Evolutionary conservation across 1,140 invertebrate genomes (phyloP).

Genomic region (Aleiodes sp.): DNA sequence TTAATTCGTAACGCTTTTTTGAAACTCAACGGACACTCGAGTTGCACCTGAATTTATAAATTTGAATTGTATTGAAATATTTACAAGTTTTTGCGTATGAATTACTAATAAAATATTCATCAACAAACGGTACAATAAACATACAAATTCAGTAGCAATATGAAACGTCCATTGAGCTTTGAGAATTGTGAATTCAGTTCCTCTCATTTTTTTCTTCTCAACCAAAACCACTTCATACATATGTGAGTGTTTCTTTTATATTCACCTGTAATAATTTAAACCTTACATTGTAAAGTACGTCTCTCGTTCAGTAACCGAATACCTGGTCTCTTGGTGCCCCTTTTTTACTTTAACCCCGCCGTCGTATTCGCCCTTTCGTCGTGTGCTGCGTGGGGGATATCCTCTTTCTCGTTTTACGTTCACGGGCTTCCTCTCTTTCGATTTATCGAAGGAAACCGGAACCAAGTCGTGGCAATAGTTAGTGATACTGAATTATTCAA

Average conservation of each 20-base stretch:
- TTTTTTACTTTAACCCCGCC: constrained; percentile 20
- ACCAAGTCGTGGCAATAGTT: constrained; percentile 36
- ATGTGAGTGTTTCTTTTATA: constrained; percentile 20
- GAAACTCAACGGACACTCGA: too few species aligned
- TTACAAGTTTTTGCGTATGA: neutral
- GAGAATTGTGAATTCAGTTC: neutral
- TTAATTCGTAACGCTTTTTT: too few species aligned
- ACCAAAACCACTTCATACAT: constrained; percentile 14
- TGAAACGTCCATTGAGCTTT: neutral
- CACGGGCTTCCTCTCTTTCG: constrained; percentile 60
- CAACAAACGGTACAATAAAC: neutral
- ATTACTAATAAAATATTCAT: constrained; percentile 9
- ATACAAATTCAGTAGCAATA: neutral
- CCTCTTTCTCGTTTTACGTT: constrained; percentile 56
- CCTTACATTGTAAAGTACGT: constrained; percentile 14
- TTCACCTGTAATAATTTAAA: constrained; percentile 26
- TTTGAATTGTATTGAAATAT: too few species aligned
- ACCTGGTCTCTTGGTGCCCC: constrained; percentile 20
- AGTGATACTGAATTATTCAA: constrained; percentile 7
- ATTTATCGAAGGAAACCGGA: constrained; percentile 62
- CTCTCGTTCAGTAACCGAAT: constrained; percentile 31
- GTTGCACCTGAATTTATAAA: too few species aligned
- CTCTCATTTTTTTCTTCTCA: neutral
- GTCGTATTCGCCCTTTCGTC: constrained; percentile 27
- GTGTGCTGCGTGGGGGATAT: constrained; percentile 41